These are phyloP conservation scores for Hippopotamus amphibius DNA, from an alignment of 2,113 vertebrate species.

Conservation along the genomic window DNA sequence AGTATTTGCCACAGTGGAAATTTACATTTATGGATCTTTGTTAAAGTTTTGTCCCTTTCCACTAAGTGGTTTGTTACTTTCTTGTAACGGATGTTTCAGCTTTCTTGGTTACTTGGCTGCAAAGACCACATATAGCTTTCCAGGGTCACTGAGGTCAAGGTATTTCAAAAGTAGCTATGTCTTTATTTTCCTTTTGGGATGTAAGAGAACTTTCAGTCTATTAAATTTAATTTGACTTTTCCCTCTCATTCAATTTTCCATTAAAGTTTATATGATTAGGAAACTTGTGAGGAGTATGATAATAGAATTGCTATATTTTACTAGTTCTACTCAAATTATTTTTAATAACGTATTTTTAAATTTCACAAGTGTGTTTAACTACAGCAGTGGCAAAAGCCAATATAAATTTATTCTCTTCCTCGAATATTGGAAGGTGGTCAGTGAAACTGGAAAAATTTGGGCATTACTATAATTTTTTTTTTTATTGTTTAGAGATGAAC, in stretches of 20 bases:
- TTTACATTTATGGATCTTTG: background rate
- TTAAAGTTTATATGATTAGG: constrained; percentile 35
- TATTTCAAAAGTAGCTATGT: constrained; percentile 39
- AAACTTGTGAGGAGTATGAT: constrained; percentile 26
- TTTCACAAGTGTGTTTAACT: constrained; percentile 31
- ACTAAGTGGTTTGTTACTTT: background rate
- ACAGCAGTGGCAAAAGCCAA: background rate
- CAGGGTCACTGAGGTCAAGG: background rate
- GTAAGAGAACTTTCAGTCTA: background rate
- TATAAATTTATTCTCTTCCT: background rate
- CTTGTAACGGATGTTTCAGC: constrained; percentile 28
- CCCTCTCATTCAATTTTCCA: background rate
- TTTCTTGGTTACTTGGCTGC: constrained; percentile 48
- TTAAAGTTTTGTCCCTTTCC: constrained; percentile 10
- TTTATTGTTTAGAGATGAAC: background rate
- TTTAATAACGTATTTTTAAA: background rate
- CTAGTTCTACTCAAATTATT: background rate
- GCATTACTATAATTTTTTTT: background rate
- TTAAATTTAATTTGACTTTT: constrained; percentile 21
- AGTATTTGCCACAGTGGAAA: background rate
- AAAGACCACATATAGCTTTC: background rate
- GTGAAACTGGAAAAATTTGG: background rate
- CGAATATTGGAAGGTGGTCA: background rate
- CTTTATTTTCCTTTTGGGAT: constrained; percentile 68
- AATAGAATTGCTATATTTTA: constrained; percentile 43